Percentiles rank a stretch among this genome's conserved stretches.
These are phyloP conservation scores for Cetoscarus ocellatus DNA, from an alignment of 2,797 vertebrate species.

Conservation along the genomic window DNA sequence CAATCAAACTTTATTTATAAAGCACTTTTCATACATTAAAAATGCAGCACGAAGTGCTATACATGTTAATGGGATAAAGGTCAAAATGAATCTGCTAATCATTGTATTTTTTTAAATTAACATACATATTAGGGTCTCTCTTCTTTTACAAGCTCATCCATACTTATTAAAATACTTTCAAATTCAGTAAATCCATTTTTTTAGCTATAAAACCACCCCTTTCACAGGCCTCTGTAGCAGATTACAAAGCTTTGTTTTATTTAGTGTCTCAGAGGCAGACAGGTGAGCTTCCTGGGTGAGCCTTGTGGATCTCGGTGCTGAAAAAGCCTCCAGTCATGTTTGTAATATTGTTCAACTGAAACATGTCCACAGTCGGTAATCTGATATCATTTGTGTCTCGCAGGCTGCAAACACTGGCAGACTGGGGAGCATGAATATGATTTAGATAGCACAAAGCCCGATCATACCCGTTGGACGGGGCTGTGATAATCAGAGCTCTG, in stretches of 20 bases:
- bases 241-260: slow-evolving; percentile 4
- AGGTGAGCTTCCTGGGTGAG: slow-evolving; percentile 9
- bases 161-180: not conserved
- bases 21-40: too few species aligned
- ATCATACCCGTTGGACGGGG: slow-evolving; percentile 31
- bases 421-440: slow-evolving; percentile 25
- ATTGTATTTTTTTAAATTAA: too few species aligned
- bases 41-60: too few species aligned
- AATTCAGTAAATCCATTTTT: not conserved
- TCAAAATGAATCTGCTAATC: too few species aligned
- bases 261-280: slow-evolving; percentile 1
- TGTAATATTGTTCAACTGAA: slow-evolving; percentile 22
- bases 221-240: not conserved
- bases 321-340: slow-evolving; percentile 11
- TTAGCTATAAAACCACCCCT: slow-evolving; percentile 1
- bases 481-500: slow-evolving; percentile 49
- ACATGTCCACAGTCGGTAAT: slow-evolving; percentile 22
- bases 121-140: not conserved
- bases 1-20: too few species aligned
- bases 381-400: slow-evolving; percentile 28
- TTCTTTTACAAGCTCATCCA: not conserved
- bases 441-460: slow-evolving; percentile 30
- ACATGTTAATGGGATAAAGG: too few species aligned
- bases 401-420: slow-evolving; percentile 24
- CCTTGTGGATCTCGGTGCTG: not conserved